Conservation (phyloP, 2,797 vertebrate genomes). For the Acrossocheilus fasciatus region DNA sequence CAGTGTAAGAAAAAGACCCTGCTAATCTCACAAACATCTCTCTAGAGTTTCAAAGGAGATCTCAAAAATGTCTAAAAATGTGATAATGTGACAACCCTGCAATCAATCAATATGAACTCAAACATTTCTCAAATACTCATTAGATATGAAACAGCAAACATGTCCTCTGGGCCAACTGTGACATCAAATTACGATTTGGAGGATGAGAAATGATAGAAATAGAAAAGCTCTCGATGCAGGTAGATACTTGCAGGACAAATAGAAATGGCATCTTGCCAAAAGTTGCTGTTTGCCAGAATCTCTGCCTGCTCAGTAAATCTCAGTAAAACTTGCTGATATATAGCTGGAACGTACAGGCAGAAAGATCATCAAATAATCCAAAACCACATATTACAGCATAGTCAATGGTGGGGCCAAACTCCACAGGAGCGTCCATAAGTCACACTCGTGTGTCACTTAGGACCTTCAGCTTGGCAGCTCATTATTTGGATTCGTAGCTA, state of each 20-base stretch:
- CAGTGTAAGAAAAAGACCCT: not conserved
- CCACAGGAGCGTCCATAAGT: not conserved
- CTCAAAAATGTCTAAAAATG: not conserved
- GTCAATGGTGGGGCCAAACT: not conserved
- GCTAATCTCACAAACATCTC: not conserved
- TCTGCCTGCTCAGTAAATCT: not conserved
- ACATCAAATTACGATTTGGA: not conserved
- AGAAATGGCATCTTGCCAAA: not conserved
- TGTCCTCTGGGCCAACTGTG: not conserved
- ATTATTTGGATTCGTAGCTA: not conserved
- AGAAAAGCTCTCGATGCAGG: constrained; percentile 16
- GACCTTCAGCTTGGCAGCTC: not conserved
- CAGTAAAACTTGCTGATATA: not conserved
- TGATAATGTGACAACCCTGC: not conserved
- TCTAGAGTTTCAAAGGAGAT: not conserved
- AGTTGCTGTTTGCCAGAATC: not conserved
- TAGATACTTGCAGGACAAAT: not conserved
- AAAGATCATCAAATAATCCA: not conserved
- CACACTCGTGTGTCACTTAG: not conserved
- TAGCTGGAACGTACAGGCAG: not conserved
- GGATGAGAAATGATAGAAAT: not conserved
- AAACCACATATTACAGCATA: not conserved
- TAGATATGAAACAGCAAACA: not conserved
- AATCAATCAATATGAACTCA: not conserved
- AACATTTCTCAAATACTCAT: not conserved